Evolutionary conservation across 2,888 invertebrate species (phyloP).

Genomic region (Ceraclea dissimilis): DNA sequence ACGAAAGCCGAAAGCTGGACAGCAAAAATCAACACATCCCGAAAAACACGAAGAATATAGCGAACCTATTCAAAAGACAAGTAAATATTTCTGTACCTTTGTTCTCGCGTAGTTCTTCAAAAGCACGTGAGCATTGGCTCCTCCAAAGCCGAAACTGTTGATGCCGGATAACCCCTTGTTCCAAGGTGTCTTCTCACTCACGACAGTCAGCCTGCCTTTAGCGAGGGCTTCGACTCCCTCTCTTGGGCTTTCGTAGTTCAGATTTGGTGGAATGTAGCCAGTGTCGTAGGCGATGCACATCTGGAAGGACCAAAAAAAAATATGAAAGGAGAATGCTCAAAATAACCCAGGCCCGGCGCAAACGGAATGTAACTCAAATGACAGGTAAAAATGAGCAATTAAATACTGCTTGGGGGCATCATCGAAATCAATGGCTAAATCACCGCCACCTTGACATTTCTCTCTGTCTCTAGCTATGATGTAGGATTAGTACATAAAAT

Average conservation of each 20-base stretch:
- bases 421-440: too few relatives aligned
- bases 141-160: conserved; percentile 93
- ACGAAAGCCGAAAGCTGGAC: too few relatives aligned
- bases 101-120: conserved; percentile 52
- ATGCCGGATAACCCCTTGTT: conserved; percentile 70
- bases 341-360: too few relatives aligned
- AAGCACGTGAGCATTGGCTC: conserved; percentile 71
- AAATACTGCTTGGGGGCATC: too few relatives aligned
- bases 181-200: conserved; percentile 64
- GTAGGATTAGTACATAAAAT: too few relatives aligned
- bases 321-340: too few relatives aligned
- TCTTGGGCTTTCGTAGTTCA: conserved; percentile 64
- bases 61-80: not conserved
- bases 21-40: too few relatives aligned
- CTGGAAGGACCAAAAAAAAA: too few relatives aligned
- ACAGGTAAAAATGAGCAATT: too few relatives aligned
- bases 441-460: too few relatives aligned
- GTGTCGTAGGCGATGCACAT: conserved; percentile 73
- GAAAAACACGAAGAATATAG: not conserved
- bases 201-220: conserved; percentile 59
- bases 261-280: conserved; percentile 75
- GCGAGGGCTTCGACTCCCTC: conserved; percentile 53
- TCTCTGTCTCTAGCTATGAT: too few relatives aligned
- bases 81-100: conserved; percentile 36
- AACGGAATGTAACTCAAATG: too few relatives aligned